Conservation (phyloP, 2,113 vertebrate genomes). For the Mus pahari region DNA sequence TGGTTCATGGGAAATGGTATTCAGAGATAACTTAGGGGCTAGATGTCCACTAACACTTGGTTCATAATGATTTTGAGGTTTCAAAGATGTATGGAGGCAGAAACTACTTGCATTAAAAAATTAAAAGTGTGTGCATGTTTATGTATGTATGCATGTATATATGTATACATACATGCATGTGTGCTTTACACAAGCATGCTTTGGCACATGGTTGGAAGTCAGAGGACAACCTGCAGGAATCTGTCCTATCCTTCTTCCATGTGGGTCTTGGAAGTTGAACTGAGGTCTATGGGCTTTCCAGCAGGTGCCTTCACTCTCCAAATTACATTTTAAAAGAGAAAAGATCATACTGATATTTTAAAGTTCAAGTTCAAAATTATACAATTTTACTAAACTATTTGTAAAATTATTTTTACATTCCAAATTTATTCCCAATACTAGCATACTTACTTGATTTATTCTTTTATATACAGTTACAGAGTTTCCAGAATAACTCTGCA, state of each 20-base stretch:
- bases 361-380: slow-evolving; percentile 28
- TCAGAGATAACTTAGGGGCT: neutral
- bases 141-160: neutral
- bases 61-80: slow-evolving; percentile 37
- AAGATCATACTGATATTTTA: neutral
- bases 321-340: slow-evolving; percentile 43
- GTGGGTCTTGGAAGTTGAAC: neutral
- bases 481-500: slow-evolving; percentile 2
- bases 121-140: neutral
- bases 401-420: neutral
- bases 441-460: slow-evolving; percentile 40
- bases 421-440: slow-evolving; percentile 51
- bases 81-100: slow-evolving; percentile 23
- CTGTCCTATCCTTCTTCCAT: neutral
- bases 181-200: neutral
- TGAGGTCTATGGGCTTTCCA: neutral
- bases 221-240: neutral
- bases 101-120: neutral
- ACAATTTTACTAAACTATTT: slow-evolving; percentile 11
- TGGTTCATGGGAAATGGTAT: neutral
- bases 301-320: neutral
- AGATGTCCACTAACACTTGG: neutral
- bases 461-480: neutral
- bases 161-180: neutral
- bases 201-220: neutral